Percentiles rank a stretch among this genome's conserved stretches.
Conservation (phyloP, 2,888 invertebrate species). For the Acrobasis suavella region DNA sequence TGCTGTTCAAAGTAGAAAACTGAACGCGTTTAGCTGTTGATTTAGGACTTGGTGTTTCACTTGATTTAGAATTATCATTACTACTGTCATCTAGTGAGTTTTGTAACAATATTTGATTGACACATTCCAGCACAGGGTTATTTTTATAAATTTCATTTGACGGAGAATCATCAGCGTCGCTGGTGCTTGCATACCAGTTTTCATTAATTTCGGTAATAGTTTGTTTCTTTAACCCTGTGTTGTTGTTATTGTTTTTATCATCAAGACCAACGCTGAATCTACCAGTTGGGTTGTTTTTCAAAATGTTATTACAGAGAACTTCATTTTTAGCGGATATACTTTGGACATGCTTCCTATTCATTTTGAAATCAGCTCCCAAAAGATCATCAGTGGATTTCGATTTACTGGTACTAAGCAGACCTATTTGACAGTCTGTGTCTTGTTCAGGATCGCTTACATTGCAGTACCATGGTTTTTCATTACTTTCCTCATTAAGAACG, state of each 20-base stretch:
- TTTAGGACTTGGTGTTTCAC: conserved; percentile 75
- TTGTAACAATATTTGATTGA: conserved; percentile 91
- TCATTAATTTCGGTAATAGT: conserved; percentile 81
- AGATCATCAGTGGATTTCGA: conserved; percentile 69
- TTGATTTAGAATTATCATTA: conserved; percentile 74
- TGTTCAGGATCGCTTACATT: conserved; percentile 79
- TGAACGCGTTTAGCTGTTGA: conserved; percentile 82
- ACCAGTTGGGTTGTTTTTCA: conserved; percentile 59
- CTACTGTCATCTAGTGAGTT: conserved; percentile 85
- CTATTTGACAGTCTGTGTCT: conserved; percentile 66
- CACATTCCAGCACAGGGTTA: conserved; percentile 92
- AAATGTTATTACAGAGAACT: conserved; percentile 66
- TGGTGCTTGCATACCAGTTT: conserved; percentile 91
- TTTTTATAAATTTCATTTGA: conserved; percentile 87
- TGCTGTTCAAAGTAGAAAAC: conserved; percentile 85
- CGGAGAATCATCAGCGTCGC: conserved; percentile 89
- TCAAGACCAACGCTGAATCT: conserved; percentile 54
- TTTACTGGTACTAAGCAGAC: conserved; percentile 54
- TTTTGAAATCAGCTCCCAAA: conserved; percentile 54
- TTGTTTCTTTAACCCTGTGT: conserved; percentile 53
- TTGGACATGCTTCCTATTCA: conserved; percentile 56
- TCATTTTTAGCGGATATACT: conserved; percentile 73
- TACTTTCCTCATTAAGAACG: conserved; percentile 66
- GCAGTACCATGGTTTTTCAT: conserved; percentile 78
- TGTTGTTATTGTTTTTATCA: conserved; percentile 65